A percentile compares a stretch with the other conserved stretches of the same genome.
phyloP scores from a whole-genome alignment of 2,797 vertebrate species.

The Falco berigora region DNA sequence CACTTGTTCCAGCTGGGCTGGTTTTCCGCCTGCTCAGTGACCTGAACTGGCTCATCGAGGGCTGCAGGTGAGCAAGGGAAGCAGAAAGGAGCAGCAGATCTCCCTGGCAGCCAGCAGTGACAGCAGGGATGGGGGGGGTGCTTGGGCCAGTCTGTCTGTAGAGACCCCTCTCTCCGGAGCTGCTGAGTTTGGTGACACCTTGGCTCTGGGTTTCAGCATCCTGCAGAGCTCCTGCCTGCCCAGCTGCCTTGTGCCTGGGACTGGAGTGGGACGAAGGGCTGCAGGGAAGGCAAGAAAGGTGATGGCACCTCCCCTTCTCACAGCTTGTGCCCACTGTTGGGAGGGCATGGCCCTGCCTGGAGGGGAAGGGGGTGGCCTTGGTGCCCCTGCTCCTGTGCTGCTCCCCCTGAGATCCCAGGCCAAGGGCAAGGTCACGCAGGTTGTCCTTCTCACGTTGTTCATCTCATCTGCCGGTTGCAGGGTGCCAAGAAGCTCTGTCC shows the following conservation, averaged over 20 bases:
- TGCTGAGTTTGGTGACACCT: neutral
- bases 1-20: neutral
- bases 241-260: neutral
- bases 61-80: neutral
- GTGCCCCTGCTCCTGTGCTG: neutral
- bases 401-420: neutral
- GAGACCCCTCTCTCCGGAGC: neutral
- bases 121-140: accelerated
- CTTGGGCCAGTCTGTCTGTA: accelerated
- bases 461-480: conserved; percentile 66
- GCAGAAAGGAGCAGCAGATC: neutral
- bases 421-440: accelerated
- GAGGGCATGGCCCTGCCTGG: neutral
- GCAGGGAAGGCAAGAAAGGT: neutral
- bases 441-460: neutral
- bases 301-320: neutral
- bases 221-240: neutral
- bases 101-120: neutral
- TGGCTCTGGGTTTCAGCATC: neutral
- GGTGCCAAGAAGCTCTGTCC: conserved; percentile 99
- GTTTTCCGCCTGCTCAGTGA: neutral
- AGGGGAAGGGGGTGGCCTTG: neutral
- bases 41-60: neutral
- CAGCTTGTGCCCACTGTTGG: neutral
- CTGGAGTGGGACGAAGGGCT: neutral